phyloP scores from a whole-genome alignment of 2,113 vertebrate species.

The Pavo muticus region DNA sequence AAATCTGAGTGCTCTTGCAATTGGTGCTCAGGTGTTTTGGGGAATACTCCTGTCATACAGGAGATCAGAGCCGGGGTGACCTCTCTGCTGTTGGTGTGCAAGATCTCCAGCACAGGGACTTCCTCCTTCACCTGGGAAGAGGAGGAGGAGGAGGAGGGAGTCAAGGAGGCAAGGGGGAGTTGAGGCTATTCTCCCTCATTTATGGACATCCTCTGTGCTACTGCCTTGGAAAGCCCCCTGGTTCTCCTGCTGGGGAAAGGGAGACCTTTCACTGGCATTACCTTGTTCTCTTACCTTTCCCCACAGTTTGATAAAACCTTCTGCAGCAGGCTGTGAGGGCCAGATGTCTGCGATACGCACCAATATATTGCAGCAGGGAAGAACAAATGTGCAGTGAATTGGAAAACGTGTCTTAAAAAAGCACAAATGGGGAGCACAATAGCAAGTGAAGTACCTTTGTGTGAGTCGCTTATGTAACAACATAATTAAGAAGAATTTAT shows the following conservation, averaged over 20 bases:
- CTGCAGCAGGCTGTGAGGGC: background rate
- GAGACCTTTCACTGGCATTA: background rate
- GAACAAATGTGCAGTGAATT: background rate
- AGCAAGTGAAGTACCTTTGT: background rate
- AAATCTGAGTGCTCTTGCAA: background rate
- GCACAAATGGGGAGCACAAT: background rate
- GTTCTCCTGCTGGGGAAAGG: background rate
- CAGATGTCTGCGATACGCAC: background rate
- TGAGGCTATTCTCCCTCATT: background rate
- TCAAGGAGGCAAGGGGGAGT: background rate
- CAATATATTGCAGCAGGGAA: background rate
- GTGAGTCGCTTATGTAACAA: background rate
- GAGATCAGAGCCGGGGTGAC: rapidly evolving
- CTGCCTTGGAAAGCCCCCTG: background rate
- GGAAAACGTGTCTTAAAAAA: slow-evolving; percentile 33
- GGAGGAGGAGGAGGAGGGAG: background rate
- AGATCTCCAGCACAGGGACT: background rate
- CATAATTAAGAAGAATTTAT: background rate
- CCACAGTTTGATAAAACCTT: background rate
- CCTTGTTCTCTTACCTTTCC: background rate
- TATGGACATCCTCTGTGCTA: background rate
- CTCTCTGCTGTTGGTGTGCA: background rate
- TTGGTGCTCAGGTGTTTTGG: background rate
- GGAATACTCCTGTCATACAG: background rate
- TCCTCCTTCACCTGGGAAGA: background rate